A percentile compares a stretch with the other conserved stretches of the same genome.
Conservation (phyloP, 1,140 invertebrate species). For the Ptiloglossa arizonensis region DNA sequence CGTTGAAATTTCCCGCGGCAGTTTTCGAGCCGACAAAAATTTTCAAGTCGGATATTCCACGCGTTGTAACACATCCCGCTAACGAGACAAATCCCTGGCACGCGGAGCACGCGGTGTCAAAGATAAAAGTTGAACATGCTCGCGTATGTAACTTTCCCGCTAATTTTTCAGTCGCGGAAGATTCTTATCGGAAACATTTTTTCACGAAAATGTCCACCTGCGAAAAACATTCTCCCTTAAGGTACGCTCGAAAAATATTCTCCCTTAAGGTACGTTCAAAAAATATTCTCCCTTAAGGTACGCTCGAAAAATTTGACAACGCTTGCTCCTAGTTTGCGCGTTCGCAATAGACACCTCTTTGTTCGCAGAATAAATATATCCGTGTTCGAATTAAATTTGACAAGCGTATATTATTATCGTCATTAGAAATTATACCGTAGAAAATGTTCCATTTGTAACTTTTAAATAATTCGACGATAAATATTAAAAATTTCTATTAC, state of each 20-base stretch:
- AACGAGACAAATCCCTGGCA: not conserved
- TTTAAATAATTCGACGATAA: too few relatives aligned
- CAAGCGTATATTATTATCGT: too few relatives aligned
- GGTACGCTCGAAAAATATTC: not conserved
- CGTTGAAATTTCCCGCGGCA: not conserved
- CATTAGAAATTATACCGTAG: too few relatives aligned
- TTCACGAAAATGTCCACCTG: not conserved
- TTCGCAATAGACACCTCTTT: too few relatives aligned
- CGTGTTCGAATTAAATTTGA: too few relatives aligned
- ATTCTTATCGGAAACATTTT: not conserved
- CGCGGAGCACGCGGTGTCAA: not conserved
- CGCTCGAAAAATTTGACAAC: too few relatives aligned
- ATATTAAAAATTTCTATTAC: too few relatives aligned
- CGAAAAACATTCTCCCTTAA: not conserved
- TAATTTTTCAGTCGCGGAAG: not conserved
- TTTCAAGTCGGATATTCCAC: not conserved
- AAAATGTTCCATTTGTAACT: too few relatives aligned
- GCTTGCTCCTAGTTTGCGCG: too few relatives aligned
- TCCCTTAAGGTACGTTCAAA: too few relatives aligned
- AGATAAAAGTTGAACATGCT: not conserved
- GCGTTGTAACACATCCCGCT: not conserved
- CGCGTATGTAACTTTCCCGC: not conserved
- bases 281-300: too few relatives aligned
- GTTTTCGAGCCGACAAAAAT: constrained; percentile 4
- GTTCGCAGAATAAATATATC: too few relatives aligned